Percentiles rank a stretch among this genome's conserved stretches.
Evolutionary conservation across 2,888 invertebrate species (phyloP).

Genomic region (Omphaloscelis lunosa): DNA sequence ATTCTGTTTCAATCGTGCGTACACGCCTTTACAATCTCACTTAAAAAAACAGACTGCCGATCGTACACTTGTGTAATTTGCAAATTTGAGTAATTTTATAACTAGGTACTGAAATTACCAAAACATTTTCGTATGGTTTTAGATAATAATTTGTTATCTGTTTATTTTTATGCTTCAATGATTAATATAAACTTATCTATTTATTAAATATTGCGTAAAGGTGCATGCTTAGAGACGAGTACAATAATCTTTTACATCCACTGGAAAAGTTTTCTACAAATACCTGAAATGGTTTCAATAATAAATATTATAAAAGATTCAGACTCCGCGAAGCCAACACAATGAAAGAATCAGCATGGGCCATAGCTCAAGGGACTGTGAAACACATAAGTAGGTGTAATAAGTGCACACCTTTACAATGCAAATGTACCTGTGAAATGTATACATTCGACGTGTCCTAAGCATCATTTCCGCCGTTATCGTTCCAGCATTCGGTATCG

Average conservation of each 20-base stretch:
- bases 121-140: slow-evolving; percentile 7
- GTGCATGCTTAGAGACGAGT: slow-evolving; percentile 21
- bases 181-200: neutral
- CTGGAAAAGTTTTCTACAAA: neutral
- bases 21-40: neutral
- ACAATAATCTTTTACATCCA: neutral
- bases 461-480: slow-evolving; percentile 42
- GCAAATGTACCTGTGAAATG: slow-evolving; percentile 11
- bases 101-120: neutral
- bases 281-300: neutral
- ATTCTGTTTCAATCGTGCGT: no score
- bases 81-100: neutral
- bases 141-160: slow-evolving; percentile 40
- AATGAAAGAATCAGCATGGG: neutral
- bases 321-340: neutral
- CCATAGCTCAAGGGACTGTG: neutral
- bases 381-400: neutral
- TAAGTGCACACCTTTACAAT: slow-evolving; percentile 49
- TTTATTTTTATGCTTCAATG: neutral
- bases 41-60: neutral
- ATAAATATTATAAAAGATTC: neutral
- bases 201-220: slow-evolving; percentile 23
- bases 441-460: slow-evolving; percentile 13
- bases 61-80: no score
- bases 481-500: slow-evolving; percentile 63